A percentile compares a stretch with the other conserved stretches of the same genome.
These are phyloP conservation scores for Monopis laevigella DNA, from an alignment of 2,888 invertebrate genomes.

Conservation along the genomic window DNA sequence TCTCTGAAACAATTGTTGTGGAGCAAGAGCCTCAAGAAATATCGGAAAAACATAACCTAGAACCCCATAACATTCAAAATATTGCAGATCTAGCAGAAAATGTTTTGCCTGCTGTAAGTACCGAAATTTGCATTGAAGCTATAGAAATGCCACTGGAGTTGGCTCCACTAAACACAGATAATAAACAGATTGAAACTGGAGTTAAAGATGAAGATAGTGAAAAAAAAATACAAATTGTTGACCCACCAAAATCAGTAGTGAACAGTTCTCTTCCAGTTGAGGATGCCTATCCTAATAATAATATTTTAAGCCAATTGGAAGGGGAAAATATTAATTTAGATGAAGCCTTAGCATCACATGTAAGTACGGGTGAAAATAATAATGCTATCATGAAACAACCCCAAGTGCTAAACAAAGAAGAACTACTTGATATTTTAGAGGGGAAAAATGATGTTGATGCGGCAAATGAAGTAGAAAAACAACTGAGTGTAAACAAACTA, in stretches of 20 bases:
- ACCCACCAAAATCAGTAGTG: slow-evolving; percentile 10
- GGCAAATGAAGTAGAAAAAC: slow-evolving; percentile 12
- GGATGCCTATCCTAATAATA: slow-evolving; percentile 28
- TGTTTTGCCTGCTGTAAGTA: too few species aligned
- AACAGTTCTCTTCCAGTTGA: too few species aligned
- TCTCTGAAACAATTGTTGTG: not conserved
- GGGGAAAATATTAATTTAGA: slow-evolving; percentile 49
- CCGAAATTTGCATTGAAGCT: too few species aligned
- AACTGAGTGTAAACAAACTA: slow-evolving; percentile 24
- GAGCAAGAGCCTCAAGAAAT: too few species aligned
- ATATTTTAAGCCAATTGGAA: slow-evolving; percentile 39
- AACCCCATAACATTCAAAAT: too few species aligned
- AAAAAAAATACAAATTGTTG: slow-evolving; percentile 2
- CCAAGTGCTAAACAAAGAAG: slow-evolving; percentile 58
- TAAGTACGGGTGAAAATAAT: slow-evolving; percentile 43
- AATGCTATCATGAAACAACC: slow-evolving; percentile 34
- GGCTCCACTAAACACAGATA: too few species aligned
- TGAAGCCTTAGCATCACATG: slow-evolving; percentile 46
- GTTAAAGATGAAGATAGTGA: slow-evolving; percentile 36
- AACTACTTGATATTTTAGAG: slow-evolving; percentile 51
- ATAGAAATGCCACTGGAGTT: too few species aligned
- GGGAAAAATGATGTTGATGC: slow-evolving; percentile 41
- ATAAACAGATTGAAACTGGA: slow-evolving; percentile 49
- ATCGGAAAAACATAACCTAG: too few species aligned
- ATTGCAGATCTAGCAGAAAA: too few species aligned